Evolutionary conservation across 2,797 vertebrate genomes (phyloP).

Genomic region (Dermochelys coriacea): DNA sequence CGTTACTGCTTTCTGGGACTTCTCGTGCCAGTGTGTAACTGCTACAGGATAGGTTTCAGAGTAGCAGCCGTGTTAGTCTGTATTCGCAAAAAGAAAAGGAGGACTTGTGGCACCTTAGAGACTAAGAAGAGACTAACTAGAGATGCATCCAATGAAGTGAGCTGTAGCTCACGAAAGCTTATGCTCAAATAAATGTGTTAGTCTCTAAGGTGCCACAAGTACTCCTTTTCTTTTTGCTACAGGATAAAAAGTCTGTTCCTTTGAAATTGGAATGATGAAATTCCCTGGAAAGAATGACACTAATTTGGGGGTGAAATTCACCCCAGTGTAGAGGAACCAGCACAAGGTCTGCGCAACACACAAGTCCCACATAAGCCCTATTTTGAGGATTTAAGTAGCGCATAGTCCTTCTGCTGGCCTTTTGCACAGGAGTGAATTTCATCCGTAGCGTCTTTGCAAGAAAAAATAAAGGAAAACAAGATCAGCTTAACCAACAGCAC

Average conservation of each 20-base stretch:
- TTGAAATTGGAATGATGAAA: background rate
- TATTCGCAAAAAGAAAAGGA: too few species aligned
- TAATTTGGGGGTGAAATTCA: slow-evolving; percentile 31
- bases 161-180: too few species aligned
- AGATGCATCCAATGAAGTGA: too few species aligned
- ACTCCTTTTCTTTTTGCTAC: too few species aligned
- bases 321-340: background rate
- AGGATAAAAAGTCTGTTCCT: background rate
- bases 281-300: accelerated
- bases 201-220: too few species aligned
- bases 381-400: background rate
- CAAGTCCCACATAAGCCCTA: background rate
- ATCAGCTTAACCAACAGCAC: background rate
- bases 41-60: too few species aligned
- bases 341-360: background rate
- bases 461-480: background rate
- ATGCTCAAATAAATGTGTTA: too few species aligned
- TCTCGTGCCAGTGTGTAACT: background rate
- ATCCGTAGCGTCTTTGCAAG: background rate
- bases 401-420: background rate
- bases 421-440: background rate
- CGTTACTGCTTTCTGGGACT: background rate
- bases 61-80: too few species aligned
- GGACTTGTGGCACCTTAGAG: too few species aligned
- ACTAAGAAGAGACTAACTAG: too few species aligned